Evolutionary conservation across 2,888 invertebrate species (phyloP).

Genomic region (Cylloceria caligata): DNA sequence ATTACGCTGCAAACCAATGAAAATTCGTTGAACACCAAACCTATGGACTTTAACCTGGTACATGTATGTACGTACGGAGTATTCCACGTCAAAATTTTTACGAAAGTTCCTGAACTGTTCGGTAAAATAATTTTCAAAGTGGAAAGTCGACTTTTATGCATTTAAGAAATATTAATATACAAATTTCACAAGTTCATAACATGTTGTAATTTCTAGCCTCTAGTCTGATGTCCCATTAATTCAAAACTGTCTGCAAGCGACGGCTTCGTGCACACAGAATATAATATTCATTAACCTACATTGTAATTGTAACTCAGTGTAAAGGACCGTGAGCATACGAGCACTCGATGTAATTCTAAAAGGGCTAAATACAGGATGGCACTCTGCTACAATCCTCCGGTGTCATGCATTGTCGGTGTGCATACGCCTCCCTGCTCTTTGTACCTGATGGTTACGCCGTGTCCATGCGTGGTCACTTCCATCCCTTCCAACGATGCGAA

Average conservation of each 20-base stretch:
- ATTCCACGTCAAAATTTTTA: neutral
- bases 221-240: too few species aligned
- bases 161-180: neutral
- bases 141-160: too few species aligned
- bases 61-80: neutral
- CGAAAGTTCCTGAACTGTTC: neutral
- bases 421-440: slow-evolving; percentile 6
- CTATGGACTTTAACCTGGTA: neutral
- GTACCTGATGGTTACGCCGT: slow-evolving; percentile 6
- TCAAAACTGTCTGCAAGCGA: too few species aligned
- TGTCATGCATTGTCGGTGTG: slow-evolving; percentile 6
- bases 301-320: slow-evolving; percentile 76
- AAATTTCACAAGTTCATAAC: too few species aligned
- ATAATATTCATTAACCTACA: too few species aligned
- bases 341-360: slow-evolving; percentile 47
- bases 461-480: slow-evolving; percentile 3
- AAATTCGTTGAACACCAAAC: slow-evolving; percentile 25
- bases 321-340: slow-evolving; percentile 55
- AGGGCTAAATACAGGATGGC: slow-evolving; percentile 37
- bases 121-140: neutral
- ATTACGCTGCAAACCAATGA: slow-evolving; percentile 18
- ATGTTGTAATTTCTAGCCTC: too few species aligned
- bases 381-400: slow-evolving; percentile 8
- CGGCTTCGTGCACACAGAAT: too few species aligned
- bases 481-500: slow-evolving; percentile 32